These are phyloP conservation scores for Yasuhikotakia modesta DNA, from an alignment of 2,797 vertebrate species.

Conservation along the genomic window DNA sequence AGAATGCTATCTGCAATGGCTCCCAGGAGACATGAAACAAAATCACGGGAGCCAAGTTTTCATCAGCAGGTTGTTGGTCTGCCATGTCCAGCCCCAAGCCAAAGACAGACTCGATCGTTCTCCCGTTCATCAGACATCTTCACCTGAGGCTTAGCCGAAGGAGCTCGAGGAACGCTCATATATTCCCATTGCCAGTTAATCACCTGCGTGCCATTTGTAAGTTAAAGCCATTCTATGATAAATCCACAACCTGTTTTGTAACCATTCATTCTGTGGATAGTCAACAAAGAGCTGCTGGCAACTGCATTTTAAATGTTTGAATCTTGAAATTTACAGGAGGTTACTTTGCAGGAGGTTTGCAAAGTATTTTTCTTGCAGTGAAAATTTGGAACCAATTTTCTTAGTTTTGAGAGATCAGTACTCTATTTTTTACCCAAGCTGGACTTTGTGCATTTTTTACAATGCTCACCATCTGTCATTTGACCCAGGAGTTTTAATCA, in stretches of 20 bases:
- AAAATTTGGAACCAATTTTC: not conserved
- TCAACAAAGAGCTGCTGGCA: not conserved
- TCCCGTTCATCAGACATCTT: slow-evolving; percentile 27
- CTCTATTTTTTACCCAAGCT: not conserved
- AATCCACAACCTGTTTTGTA: slow-evolving; percentile 54
- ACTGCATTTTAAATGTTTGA: not conserved
- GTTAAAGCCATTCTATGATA: slow-evolving; percentile 60
- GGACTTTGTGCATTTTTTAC: slow-evolving; percentile 14
- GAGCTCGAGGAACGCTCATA: slow-evolving; percentile 35
- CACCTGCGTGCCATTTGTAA: slow-evolving; percentile 52
- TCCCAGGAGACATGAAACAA: slow-evolving; percentile 39
- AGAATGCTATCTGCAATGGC: slow-evolving; percentile 30
- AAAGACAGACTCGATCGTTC: slow-evolving; percentile 27
- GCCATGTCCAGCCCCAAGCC: slow-evolving; percentile 9
- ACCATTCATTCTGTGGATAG: not conserved
- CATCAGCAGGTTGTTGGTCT: slow-evolving; percentile 27
- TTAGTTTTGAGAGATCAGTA: not conserved
- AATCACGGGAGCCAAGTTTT: slow-evolving; percentile 35
- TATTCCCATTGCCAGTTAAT: slow-evolving; percentile 63
- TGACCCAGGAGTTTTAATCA: slow-evolving; percentile 8
- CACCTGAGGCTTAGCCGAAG: slow-evolving; percentile 56
- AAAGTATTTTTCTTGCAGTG: slow-evolving; percentile 1
- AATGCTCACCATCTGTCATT: slow-evolving; percentile 8
- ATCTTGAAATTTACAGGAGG: slow-evolving; percentile 2
- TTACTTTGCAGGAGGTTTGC: not conserved